Conservation (phyloP, 30 jellyfish, hydroid and myxozoan species). For the Haliclystus octoradiatus region DNA sequence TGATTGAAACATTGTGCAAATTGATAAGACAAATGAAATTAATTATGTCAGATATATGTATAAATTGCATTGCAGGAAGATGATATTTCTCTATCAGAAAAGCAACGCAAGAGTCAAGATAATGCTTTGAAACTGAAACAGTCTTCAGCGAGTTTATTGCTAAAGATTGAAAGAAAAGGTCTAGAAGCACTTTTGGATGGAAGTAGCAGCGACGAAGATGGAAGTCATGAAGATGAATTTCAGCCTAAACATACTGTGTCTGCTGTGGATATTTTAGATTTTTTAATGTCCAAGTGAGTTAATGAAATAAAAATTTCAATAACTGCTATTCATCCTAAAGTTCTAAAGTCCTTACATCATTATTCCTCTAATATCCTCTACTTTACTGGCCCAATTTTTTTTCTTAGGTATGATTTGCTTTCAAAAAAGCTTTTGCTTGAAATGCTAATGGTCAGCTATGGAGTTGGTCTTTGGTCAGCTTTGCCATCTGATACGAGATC, state of each 20-base stretch:
- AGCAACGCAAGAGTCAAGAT: conserved; percentile 39
- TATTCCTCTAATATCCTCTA: too few species aligned
- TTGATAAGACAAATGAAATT: too few species aligned
- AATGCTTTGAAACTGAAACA: conserved; percentile 34
- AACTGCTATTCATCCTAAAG: too few species aligned
- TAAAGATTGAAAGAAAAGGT: conserved; percentile 75
- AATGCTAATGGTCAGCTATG: conserved; percentile 69
- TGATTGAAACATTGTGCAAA: too few species aligned
- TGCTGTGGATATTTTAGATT: conserved; percentile 74
- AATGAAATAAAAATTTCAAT: too few species aligned
- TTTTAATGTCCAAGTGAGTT: conserved; percentile 60
- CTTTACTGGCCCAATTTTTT: too few species aligned
- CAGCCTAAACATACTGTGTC: conserved; percentile 67
- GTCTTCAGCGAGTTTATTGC: conserved; percentile 39
- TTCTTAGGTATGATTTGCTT: conserved; percentile 49
- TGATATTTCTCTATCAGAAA: conserved; percentile 53
- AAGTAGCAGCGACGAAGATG: conserved; percentile 46
- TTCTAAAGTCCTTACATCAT: too few species aligned
- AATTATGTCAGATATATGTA: too few species aligned
- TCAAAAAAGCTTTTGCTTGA: conserved; percentile 58
- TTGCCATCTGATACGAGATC: conserved; percentile 48
- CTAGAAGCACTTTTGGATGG: conserved; percentile 61
- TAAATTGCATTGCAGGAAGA: conserved; percentile 41
- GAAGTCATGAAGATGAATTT: conserved; percentile 31
- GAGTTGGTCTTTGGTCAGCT: conserved; percentile 95